Base-by-base conservation (phyloP, 2,888 invertebrate genomes). In the Aspidiotus rigidus region DNA sequence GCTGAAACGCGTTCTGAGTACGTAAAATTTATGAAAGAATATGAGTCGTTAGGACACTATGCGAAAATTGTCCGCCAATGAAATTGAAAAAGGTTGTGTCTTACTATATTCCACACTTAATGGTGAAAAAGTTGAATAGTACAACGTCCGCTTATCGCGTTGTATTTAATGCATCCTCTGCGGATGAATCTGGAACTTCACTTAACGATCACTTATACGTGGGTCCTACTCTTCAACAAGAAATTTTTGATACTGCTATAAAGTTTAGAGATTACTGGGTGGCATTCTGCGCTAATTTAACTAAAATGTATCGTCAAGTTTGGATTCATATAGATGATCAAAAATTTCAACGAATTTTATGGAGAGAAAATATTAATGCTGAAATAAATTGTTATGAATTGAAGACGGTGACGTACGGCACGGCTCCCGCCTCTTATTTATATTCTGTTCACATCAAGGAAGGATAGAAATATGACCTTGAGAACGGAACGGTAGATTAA, bases 391-490 rank as follows among this genome's bases (percentile, higher is more conserved):
- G 62, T 15, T 73, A 73, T 28, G 56, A 69, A 7, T 71, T 77
- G 11, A 75, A 74, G n/a, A n/a, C n/a, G n/a, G n/a, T n/a, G n/a
- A n/a, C n/a, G n/a, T n/a, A n/a, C n/a, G n/a, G n/a, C n/a, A n/a
- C n/a, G n/a, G n/a, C n/a, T n/a, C n/a, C n/a, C n/a, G n/a, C n/a
- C n/a, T n/a, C n/a, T n/a, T n/a, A n/a, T n/a, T n/a, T n/a, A n/a
- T n/a, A n/a, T n/a, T n/a, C n/a, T n/a, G n/a, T n/a, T n/a, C n/a
- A n/a, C n/a, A n/a, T n/a, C n/a, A n/a, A n/a, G n/a, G n/a, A n/a
- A n/a, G n/a, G n/a, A n/a, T n/a, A n/a, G n/a, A 66, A 77, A 75
- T 2, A 73, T 77, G 7, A 77, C 76, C 1, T 78, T 77, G 64
- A 77, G 77, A 0, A 75, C 75, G 1, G 72, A 75, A 17, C 71